phyloP scores from a whole-genome alignment of 2,888 invertebrate genomes.

The Marronus borbonicus region DNA sequence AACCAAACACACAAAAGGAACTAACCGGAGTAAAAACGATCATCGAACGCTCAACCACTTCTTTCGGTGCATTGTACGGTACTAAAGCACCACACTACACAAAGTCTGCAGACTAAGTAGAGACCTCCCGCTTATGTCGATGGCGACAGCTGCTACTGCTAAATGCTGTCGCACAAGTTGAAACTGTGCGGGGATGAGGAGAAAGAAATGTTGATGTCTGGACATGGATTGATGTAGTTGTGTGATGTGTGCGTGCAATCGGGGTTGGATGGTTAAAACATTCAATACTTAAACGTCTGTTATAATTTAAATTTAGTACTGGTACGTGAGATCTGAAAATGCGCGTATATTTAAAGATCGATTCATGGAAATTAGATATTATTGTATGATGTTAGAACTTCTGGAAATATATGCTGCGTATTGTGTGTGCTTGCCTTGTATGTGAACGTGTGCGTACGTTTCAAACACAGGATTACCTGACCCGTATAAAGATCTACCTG shows the following conservation, averaged over 20 bases:
- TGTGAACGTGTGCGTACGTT: not conserved
- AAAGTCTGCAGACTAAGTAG: constrained; percentile 36
- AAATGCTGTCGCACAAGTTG: constrained; percentile 43
- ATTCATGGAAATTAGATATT: constrained; percentile 9
- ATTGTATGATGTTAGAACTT: not conserved
- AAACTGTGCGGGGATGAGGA: constrained; percentile 25
- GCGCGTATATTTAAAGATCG: constrained; percentile 9
- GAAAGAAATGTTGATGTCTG: constrained; percentile 16
- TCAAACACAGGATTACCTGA: constrained; percentile 26
- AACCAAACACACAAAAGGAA: constrained; percentile 29
- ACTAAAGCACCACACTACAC: constrained; percentile 42
- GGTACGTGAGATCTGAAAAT: constrained; percentile 34
- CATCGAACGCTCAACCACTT: constrained; percentile 37
- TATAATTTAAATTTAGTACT: constrained; percentile 33
- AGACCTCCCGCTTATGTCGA: constrained; percentile 49
- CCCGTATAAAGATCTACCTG: constrained; percentile 34
- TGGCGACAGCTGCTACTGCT: constrained; percentile 42
- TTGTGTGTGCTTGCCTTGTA: not conserved
- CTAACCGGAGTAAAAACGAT: constrained; percentile 6
- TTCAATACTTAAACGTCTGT: constrained; percentile 40
- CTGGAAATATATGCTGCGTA: not conserved
- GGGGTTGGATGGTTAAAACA: constrained; percentile 35
- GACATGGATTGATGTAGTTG: constrained; percentile 20
- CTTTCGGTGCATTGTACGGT: constrained; percentile 45
- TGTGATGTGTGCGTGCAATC: constrained; percentile 36